A percentile compares a stretch with the other conserved stretches of the same genome.
phyloP scores from a whole-genome alignment of 1,140 invertebrate genomes.

The Brachionus rotundiformis region DNA sequence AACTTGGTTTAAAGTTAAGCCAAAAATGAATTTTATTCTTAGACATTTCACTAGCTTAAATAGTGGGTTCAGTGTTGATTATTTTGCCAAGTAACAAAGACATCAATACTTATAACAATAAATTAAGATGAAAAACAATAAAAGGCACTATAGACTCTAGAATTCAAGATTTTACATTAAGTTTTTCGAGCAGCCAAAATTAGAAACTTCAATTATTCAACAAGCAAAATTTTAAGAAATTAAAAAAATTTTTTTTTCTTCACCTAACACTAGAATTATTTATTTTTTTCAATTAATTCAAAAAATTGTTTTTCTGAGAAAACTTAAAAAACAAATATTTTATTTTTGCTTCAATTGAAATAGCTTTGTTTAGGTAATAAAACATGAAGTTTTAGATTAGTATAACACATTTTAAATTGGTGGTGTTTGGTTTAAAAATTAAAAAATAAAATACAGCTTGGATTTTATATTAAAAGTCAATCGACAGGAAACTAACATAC shows the following conservation, averaged over 20 bases:
- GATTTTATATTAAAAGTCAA: too few species aligned
- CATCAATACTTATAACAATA: background rate
- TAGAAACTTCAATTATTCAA: background rate
- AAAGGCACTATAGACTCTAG: background rate
- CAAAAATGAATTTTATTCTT: background rate
- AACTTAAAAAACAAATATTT: slow-evolving; percentile 22
- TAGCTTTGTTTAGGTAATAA: background rate
- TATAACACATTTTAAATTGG: background rate
- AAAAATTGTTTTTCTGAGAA: slow-evolving; percentile 20
- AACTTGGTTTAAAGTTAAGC: background rate
- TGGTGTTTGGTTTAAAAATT: too few species aligned
- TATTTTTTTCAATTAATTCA: background rate
- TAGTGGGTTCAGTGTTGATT: background rate
- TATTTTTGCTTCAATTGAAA: slow-evolving; percentile 4
- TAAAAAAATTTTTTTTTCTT: background rate
- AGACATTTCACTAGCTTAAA: background rate
- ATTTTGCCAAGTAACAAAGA: slow-evolving; percentile 19
- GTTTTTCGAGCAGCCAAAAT: background rate
- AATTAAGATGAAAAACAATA: background rate
- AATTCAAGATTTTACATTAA: slow-evolving; percentile 6
- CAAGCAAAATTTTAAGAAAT: background rate
- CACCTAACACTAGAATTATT: background rate
- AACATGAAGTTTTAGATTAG: slow-evolving; percentile 7
- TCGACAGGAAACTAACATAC: too few species aligned
- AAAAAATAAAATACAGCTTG: too few species aligned